Conservation (phyloP, 1,140 invertebrate genomes). For the Drosophila lowei region DNA sequence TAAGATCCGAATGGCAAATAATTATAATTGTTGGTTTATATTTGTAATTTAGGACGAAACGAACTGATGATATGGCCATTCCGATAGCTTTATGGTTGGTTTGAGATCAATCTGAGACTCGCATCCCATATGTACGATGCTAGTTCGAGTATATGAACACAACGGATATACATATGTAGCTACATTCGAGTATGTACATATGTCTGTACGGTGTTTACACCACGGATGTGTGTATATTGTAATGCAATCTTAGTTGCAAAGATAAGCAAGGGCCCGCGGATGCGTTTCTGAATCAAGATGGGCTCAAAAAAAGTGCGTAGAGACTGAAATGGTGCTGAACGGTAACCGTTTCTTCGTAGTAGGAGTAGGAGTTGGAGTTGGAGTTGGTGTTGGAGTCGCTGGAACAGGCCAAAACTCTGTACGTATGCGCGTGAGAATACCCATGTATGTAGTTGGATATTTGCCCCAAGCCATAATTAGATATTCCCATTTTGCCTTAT, state of each 20-base stretch:
- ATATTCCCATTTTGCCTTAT: slow-evolving; percentile 56
- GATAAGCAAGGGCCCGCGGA: slow-evolving; percentile 48
- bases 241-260: slow-evolving; percentile 24
- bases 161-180: not conserved
- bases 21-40: too few species aligned
- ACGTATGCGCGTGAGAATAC: slow-evolving; percentile 44
- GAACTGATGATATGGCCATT: too few species aligned
- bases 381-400: slow-evolving; percentile 18
- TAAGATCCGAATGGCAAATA: not conserved
- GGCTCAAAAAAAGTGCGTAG: slow-evolving; percentile 65
- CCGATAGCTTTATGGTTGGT: too few species aligned
- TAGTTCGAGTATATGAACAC: too few species aligned
- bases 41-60: too few species aligned
- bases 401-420: slow-evolving; percentile 22
- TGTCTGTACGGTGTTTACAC: not conserved
- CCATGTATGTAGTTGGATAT: slow-evolving; percentile 23
- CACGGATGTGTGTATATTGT: slow-evolving; percentile 19
- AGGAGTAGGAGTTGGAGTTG: slow-evolving; percentile 12
- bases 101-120: too few species aligned
- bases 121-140: too few species aligned
- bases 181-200: not conserved
- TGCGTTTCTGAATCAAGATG: slow-evolving; percentile 80
- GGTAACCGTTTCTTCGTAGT: slow-evolving; percentile 64
- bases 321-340: slow-evolving; percentile 65
- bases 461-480: slow-evolving; percentile 55